phyloP scores from a whole-genome alignment of 2,888 invertebrate genomes.

The Axea sp. region DNA sequence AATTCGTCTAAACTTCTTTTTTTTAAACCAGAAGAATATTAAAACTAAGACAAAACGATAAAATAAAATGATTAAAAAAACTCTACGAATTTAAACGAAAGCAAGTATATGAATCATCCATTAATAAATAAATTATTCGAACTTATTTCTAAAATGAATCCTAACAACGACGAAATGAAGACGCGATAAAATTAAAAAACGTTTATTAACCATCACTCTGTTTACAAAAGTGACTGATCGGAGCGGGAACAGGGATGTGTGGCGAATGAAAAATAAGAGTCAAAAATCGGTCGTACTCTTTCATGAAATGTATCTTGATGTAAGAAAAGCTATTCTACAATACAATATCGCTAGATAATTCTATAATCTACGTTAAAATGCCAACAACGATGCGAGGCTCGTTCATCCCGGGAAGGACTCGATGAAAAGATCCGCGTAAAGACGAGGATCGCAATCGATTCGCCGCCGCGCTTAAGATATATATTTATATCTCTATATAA shows the following conservation, averaged over 20 bases:
- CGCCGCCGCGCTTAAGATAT: conserved; percentile 54
- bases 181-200: conserved; percentile 26
- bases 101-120: too few species aligned
- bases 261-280: conserved; percentile 18
- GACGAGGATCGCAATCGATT: conserved; percentile 54
- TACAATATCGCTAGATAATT: conserved; percentile 65
- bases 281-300: conserved; percentile 51
- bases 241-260: conserved; percentile 9
- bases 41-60: too few species aligned
- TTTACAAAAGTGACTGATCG: conserved; percentile 37
- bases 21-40: too few species aligned
- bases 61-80: too few species aligned
- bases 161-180: neutral
- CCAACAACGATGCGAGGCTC: conserved; percentile 66
- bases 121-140: too few species aligned
- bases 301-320: conserved; percentile 68
- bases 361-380: conserved; percentile 68
- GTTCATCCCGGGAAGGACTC: conserved; percentile 52
- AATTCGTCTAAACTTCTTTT: too few species aligned
- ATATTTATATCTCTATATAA: conserved; percentile 55
- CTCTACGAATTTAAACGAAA: too few species aligned
- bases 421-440: conserved; percentile 41
- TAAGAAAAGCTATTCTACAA: conserved; percentile 70
- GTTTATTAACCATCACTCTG: conserved; percentile 34
- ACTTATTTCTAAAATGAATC: too few species aligned